Conservation (phyloP, 2,797 vertebrate genomes). For the Smutsia temminckii region DNA sequence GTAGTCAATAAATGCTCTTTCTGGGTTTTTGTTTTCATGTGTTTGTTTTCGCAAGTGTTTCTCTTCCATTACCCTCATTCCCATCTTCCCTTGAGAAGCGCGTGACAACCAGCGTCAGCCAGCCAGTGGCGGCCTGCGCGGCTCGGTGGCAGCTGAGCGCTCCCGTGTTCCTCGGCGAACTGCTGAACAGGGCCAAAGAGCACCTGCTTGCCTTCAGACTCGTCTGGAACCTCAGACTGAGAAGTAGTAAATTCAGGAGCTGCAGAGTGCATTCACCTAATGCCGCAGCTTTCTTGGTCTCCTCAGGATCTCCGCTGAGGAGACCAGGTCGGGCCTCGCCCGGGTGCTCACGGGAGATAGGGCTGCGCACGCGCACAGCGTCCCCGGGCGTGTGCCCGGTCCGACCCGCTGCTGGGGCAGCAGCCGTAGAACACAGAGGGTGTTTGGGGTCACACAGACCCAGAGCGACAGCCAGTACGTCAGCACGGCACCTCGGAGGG, state of each 20-base stretch:
- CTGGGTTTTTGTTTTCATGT: not conserved
- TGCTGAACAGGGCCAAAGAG: not conserved
- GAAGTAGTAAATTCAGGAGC: too few relatives aligned
- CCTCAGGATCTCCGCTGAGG: too few relatives aligned
- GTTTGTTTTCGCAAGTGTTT: not conserved
- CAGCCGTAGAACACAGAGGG: too few relatives aligned
- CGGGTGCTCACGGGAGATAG: not conserved
- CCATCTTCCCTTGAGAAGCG: not conserved
- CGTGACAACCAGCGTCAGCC: not conserved
- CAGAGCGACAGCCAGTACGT: too few relatives aligned
- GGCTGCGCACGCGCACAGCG: not conserved
- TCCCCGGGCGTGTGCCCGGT: fast-evolving
- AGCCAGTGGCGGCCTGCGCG: not conserved
- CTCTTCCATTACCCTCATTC: not conserved
- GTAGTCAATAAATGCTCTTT: not conserved
- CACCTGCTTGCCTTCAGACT: not conserved
- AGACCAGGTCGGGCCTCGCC: fast-evolving
- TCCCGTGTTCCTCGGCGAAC: not conserved
- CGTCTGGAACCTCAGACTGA: not conserved
- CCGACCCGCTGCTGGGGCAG: too few relatives aligned
- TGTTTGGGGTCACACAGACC: too few relatives aligned
- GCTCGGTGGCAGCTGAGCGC: too few relatives aligned
- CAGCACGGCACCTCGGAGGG: too few relatives aligned
- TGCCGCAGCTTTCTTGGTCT: not conserved
- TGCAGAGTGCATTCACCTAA: too few relatives aligned